Percentiles rank a stretch among this genome's conserved stretches.
Evolutionary conservation across 2,113 vertebrate species (phyloP).

Genomic region (Pedionomus torquatus): DNA sequence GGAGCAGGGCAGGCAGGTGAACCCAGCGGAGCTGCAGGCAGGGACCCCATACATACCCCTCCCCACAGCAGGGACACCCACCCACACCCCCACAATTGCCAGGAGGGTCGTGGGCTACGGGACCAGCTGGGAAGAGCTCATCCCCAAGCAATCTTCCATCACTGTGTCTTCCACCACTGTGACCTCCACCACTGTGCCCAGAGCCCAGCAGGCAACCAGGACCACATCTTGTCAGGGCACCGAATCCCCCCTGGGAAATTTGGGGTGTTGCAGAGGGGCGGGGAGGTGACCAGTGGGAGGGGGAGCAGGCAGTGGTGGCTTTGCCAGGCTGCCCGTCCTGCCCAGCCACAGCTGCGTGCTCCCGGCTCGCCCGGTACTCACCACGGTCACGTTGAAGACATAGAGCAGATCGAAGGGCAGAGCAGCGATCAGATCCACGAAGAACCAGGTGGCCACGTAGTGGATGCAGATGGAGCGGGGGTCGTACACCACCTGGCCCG

Average conservation of each 20-base stretch:
- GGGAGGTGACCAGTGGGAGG: rapidly evolving
- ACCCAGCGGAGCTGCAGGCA: not conserved
- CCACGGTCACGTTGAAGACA: constrained; percentile 89
- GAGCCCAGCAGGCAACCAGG: not conserved
- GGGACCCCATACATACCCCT: rapidly evolving
- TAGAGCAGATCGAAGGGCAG: constrained; percentile 92
- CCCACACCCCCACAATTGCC: not conserved
- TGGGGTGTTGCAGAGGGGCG: not conserved
- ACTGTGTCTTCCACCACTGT: rapidly evolving
- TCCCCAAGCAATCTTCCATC: not conserved
- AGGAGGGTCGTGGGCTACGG: rapidly evolving
- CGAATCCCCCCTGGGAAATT: rapidly evolving
- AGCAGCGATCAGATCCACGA: constrained; percentile 89
- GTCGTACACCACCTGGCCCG: constrained; percentile 89
- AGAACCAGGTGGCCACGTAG: constrained; percentile 91
- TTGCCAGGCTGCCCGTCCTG: not conserved
- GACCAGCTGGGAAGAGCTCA: not conserved
- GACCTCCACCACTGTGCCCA: no score
- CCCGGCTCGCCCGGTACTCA: constrained; percentile 47
- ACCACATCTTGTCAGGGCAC: not conserved
- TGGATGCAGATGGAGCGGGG: constrained; percentile 88
- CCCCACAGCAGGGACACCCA: not conserved
- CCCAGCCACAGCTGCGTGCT: no score
- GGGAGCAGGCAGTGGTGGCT: not conserved
- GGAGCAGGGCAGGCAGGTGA: not conserved